A percentile compares a stretch with the other conserved stretches of the same genome.
Conservation (phyloP, 2,888 invertebrate genomes). For the Invenusta paracnida region DNA sequence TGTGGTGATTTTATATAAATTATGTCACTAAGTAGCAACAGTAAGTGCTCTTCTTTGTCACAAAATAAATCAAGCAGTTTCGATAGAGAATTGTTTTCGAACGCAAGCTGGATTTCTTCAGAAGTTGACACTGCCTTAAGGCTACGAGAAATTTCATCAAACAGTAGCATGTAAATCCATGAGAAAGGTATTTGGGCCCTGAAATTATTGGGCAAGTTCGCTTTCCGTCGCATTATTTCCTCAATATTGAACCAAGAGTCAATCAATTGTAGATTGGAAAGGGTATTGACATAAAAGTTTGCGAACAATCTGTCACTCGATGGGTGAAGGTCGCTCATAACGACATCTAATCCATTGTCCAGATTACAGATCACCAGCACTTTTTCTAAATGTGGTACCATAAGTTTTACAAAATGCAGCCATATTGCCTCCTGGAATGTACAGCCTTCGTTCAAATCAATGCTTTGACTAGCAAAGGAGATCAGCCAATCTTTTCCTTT, state of each 20-base stretch:
- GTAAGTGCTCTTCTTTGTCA: not conserved
- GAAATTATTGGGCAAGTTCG: not conserved
- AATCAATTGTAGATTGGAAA: not conserved
- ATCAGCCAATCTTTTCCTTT: not conserved
- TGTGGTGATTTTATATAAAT: not conserved
- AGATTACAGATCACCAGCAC: not conserved
- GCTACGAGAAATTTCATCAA: not conserved
- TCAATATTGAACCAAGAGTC: not conserved
- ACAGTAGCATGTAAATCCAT: not conserved
- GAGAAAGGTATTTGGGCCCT: not conserved
- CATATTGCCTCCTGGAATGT: not conserved
- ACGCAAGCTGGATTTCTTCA: not conserved
- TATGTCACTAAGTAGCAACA: not conserved
- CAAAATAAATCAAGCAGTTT: not conserved
- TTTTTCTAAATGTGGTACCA: not conserved
- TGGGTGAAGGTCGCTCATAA: not conserved
- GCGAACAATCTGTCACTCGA: not conserved
- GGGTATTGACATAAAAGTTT: not conserved
- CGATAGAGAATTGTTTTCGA: not conserved
- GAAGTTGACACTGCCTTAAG: too few relatives aligned
- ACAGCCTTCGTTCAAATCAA: conserved; percentile 1
- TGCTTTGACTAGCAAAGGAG: not conserved
- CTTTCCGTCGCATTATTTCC: not conserved
- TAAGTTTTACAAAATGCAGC: not conserved
- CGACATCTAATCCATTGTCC: not conserved